A percentile compares a stretch with the other conserved stretches of the same genome.
Conservation (phyloP, 2,113 vertebrate species). For the Cyanoliseus patagonus region DNA sequence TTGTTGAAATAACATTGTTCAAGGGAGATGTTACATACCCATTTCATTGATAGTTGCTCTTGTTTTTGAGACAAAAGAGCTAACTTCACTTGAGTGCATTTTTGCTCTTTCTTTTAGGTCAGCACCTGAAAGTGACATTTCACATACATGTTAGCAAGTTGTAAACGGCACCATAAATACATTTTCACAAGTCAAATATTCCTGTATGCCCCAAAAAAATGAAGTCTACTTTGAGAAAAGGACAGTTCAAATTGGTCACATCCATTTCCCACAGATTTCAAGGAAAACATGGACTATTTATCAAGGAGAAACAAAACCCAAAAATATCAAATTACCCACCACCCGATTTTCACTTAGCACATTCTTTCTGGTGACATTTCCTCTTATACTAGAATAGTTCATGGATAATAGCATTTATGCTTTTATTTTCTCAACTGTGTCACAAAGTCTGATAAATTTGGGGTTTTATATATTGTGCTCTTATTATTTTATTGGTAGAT, state of each 20-base stretch:
- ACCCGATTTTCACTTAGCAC: background rate
- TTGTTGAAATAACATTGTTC: background rate
- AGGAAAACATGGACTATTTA: slow-evolving; percentile 8
- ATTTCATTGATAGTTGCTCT: slow-evolving; percentile 92
- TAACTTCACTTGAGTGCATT: slow-evolving; percentile 95
- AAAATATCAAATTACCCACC: background rate
- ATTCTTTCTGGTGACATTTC: background rate
- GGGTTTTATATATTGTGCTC: background rate
- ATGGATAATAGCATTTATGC: background rate
- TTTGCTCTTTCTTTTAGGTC: slow-evolving; percentile 96
- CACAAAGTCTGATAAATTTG: background rate
- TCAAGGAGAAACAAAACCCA: background rate
- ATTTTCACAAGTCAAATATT: background rate
- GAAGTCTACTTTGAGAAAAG: background rate
- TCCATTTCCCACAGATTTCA: slow-evolving; percentile 30
- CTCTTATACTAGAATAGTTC: background rate
- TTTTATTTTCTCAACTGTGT: slow-evolving; percentile 28
- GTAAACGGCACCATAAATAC: background rate
- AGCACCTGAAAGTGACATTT: slow-evolving; percentile 83
- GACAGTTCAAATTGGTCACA: background rate
- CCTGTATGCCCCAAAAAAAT: background rate
- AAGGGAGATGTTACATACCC: slow-evolving; percentile 74
- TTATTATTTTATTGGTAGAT: background rate
- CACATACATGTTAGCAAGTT: slow-evolving; percentile 21
- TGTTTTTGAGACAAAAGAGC: slow-evolving; percentile 92